Evolutionary conservation across 1,140 invertebrate genomes (phyloP), one percentile per base, ranked within the genome.

Genomic region (Drosophila insularis): DNA sequence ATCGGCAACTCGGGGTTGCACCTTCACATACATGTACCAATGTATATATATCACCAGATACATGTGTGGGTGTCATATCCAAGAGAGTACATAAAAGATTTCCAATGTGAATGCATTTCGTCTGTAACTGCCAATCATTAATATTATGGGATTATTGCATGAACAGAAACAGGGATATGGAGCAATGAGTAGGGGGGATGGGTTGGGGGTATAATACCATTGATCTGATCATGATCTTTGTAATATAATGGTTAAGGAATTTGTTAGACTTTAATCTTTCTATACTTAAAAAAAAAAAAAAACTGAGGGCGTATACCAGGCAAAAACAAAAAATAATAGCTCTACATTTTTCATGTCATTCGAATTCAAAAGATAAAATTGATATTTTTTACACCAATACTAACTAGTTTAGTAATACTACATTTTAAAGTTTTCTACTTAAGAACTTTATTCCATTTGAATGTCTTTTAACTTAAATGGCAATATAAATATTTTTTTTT

Each of bases 71-170:
- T 56, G 37, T 58, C 27, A 31, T 55, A 55, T 21, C 54, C 60
- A 63, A 8, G 19, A 40, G 71, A 63, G 80, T 76, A 68, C 50
- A 13, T 50, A 17, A 71, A 17, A 53, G 17, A 31, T 66, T 37
- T n/a, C 23, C 35, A 27, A 65, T 59, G 37, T 37, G 32, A 37
- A 74, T 43, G 32, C 35, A 23, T 62, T 60, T 73, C 27, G 32
- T 73, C 71, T 77, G 50, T 63, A 64, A 71, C 64, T 64, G 74
- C 35, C 61, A 78, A 50, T 81, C 81, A 86, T 85, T 78, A 68
- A 86, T 86, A 74, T 86, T 74, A 62, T 54, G 55, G 74, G 78
- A 85, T 86, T 85, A 81, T 68, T 43, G 74, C 17, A 74, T 68
- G 71, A 54, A 50, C 54, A 56, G 31, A 23, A 8, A 50, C 19